phyloP scores from a whole-genome alignment of 2,888 invertebrate species.

The Tenthredo livida region DNA sequence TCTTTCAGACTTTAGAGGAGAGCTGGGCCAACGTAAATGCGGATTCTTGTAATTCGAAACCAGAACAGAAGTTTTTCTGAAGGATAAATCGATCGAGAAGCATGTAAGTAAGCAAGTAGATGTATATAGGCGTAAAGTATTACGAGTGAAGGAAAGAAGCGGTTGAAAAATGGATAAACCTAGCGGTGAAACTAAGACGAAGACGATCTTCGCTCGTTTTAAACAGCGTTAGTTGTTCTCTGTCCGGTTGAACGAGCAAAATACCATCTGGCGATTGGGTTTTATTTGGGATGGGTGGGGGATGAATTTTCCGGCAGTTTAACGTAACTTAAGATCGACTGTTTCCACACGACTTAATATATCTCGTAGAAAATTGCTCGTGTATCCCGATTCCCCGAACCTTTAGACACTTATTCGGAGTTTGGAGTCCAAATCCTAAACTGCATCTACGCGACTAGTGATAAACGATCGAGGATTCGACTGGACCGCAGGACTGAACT shows the following conservation, averaged over 20 bases:
- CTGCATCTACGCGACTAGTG: background rate
- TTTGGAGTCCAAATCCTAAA: conserved; percentile 31
- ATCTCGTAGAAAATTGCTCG: conserved; percentile 25
- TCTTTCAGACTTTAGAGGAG: background rate
- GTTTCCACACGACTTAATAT: conserved; percentile 45
- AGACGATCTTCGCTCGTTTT: background rate
- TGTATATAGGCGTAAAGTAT: background rate
- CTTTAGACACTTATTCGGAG: background rate
- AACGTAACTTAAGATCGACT: conserved; percentile 38
- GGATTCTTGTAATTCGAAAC: conserved; percentile 32
- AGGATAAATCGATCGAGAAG: background rate
- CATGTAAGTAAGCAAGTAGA: background rate
- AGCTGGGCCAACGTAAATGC: background rate
- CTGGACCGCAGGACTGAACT: background rate
- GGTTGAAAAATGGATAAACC: too few relatives aligned
- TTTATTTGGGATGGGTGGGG: background rate
- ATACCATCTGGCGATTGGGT: background rate
- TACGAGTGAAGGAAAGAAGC: background rate
- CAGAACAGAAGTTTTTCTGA: conserved; percentile 4
- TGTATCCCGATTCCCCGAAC: conserved; percentile 13
- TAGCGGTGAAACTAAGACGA: background rate
- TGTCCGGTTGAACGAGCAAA: background rate
- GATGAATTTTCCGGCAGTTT: conserved; percentile 33
- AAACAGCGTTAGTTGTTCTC: background rate
- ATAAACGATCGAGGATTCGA: conserved; percentile 34